These are phyloP conservation scores for Aphelenchoides besseyi DNA, from an alignment of 1,140 invertebrate species.

Conservation along the genomic window DNA sequence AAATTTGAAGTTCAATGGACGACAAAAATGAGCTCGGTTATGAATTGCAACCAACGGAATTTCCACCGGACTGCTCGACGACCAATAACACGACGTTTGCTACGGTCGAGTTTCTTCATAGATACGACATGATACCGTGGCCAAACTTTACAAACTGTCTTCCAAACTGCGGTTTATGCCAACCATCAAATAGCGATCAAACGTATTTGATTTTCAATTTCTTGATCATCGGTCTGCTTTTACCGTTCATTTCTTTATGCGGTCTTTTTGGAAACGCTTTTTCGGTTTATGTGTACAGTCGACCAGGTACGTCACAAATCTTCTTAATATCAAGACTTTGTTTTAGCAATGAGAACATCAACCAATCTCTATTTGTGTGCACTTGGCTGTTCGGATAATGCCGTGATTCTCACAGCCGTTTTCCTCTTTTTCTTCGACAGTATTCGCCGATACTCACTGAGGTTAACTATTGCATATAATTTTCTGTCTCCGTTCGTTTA, in stretches of 20 bases:
- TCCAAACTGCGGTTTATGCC: conserved; percentile 49
- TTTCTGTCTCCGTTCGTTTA: conserved; percentile 54
- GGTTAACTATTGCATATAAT: conserved; percentile 47
- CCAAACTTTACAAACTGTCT: conserved; percentile 49
- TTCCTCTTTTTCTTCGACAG: conserved; percentile 58
- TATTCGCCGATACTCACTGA: conserved; percentile 54
- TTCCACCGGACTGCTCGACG: conserved; percentile 23
- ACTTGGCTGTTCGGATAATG: conserved; percentile 53
- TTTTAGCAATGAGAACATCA: conserved; percentile 52
- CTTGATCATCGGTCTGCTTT: conserved; percentile 50
- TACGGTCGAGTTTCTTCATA: conserved; percentile 40
- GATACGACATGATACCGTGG: conserved; percentile 36
- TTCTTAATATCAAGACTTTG: conserved; percentile 10
- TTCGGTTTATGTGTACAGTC: conserved; percentile 55
- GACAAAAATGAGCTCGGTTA: conserved; percentile 6
- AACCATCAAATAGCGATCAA: conserved; percentile 34
- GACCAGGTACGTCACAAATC: conserved; percentile 41
- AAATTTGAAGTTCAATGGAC: neutral
- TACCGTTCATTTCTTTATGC: conserved; percentile 52
- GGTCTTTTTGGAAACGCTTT: conserved; percentile 54
- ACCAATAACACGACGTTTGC: conserved; percentile 32
- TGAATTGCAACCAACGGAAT: conserved; percentile 24
- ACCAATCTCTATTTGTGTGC: conserved; percentile 59
- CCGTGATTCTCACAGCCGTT: conserved; percentile 52
- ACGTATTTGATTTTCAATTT: conserved; percentile 51